Evolutionary conservation across 2,797 vertebrate species (phyloP).

Genomic region (Melanotaenia boesemani): DNA sequence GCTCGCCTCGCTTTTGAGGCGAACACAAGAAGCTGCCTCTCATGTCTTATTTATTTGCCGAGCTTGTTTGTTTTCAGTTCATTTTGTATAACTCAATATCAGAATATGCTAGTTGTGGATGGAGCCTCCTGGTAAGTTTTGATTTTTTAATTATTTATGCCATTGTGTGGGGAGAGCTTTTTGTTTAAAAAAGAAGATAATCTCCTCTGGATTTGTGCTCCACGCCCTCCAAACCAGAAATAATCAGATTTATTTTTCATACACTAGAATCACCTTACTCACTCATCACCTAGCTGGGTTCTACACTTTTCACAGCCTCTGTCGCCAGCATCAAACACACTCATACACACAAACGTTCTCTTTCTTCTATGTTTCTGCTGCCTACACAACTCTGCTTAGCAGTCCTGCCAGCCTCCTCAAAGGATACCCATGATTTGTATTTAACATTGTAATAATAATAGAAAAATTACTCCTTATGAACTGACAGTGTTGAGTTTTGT

Average conservation of each 20-base stretch:
- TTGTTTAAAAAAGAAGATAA: conserved; percentile 24
- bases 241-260: conserved; percentile 63
- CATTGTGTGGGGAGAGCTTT: conserved; percentile 14
- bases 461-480: conserved; percentile 42
- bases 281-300: conserved; percentile 42
- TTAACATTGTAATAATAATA: conserved; percentile 50
- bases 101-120: conserved; percentile 5
- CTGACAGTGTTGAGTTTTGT: conserved; percentile 22
- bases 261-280: conserved; percentile 44
- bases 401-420: conserved; percentile 34
- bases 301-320: conserved; percentile 19
- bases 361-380: conserved; percentile 41
- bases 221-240: conserved; percentile 31
- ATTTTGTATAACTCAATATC: conserved; percentile 3
- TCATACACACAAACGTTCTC: neutral
- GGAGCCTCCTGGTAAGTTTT: conserved; percentile 16
- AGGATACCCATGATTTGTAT: conserved; percentile 60
- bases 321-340: conserved; percentile 18
- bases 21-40: conserved; percentile 68
- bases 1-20: conserved; percentile 51
- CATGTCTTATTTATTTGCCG: conserved; percentile 61
- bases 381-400: conserved; percentile 44
- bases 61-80: conserved; percentile 60
- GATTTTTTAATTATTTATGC: conserved; percentile 58
- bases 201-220: conserved; percentile 41